Percentiles rank a stretch among this genome's conserved stretches.
These are phyloP conservation scores for Neoascia interrupta DNA, from an alignment of 2,888 invertebrate genomes.

Conservation along the genomic window DNA sequence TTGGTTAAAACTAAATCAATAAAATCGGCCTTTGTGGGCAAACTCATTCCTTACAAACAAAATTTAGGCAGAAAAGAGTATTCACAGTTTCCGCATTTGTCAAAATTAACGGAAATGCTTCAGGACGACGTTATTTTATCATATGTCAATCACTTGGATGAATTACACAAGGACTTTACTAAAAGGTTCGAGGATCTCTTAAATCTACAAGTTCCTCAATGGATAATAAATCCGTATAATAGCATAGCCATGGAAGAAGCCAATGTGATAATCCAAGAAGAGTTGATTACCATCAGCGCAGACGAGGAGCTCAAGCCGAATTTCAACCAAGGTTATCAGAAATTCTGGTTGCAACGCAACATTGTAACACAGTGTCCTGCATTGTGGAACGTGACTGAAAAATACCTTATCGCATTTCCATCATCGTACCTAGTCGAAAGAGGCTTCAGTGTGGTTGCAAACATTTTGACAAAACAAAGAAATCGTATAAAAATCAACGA, in stretches of 20 bases:
- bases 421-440: background rate
- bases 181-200: background rate
- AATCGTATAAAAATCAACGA: background rate
- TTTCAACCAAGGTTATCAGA: background rate
- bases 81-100: conserved; percentile 3
- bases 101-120: no score
- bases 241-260: background rate
- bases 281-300: background rate
- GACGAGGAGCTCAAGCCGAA: background rate
- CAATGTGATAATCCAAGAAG: background rate
- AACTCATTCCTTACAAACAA: conserved; percentile 1
- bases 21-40: conserved; percentile 3
- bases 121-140: no score
- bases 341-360: background rate
- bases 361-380: background rate
- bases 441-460: background rate
- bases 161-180: background rate
- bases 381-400: background rate
- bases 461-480: background rate
- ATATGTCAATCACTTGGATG: no score
- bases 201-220: background rate
- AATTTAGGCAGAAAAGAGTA: background rate
- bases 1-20: conserved; percentile 2
- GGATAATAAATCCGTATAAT: background rate
- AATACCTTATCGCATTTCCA: background rate